Evolutionary conservation across 2,888 invertebrate species (phyloP).

Genomic region (Acrocyrtus sp.): DNA sequence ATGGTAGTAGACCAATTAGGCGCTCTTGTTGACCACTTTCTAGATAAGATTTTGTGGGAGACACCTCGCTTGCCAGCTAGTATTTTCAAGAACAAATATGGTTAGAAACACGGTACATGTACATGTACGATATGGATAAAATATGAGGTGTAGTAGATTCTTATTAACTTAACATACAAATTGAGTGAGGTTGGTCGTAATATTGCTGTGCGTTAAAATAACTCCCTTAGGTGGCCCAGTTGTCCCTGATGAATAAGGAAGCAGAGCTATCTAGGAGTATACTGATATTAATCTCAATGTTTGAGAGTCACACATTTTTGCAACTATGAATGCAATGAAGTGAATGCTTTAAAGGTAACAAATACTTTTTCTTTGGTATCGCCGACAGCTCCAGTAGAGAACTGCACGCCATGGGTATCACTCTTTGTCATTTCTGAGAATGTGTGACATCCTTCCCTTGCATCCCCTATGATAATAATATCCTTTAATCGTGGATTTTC

Average conservation of each 20-base stretch:
- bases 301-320: no score
- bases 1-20: slow-evolving; percentile 56
- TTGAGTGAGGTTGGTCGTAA: slow-evolving; percentile 53
- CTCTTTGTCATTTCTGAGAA: slow-evolving; percentile 57
- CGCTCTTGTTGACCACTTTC: slow-evolving; percentile 52
- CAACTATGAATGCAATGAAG: not conserved
- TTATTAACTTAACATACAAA: slow-evolving; percentile 42
- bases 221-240: slow-evolving; percentile 79
- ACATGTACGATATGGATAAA: not conserved
- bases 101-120: not conserved
- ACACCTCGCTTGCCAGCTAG: slow-evolving; percentile 29
- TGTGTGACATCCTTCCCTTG: slow-evolving; percentile 54
- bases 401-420: slow-evolving; percentile 36
- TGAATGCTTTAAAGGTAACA: no score
- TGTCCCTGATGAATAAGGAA: slow-evolving; percentile 46
- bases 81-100: not conserved
- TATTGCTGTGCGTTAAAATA: slow-evolving; percentile 53
- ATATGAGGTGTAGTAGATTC: not conserved
- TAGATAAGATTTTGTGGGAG: slow-evolving; percentile 25
- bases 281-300: no score
- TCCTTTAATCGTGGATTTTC: slow-evolving; percentile 16
- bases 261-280: no score
- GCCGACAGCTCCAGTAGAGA: slow-evolving; percentile 33
- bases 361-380: slow-evolving; percentile 26
- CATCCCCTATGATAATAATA: slow-evolving; percentile 45